Conservation (phyloP, 2,113 vertebrate species). For the Clarias magur region DNA sequence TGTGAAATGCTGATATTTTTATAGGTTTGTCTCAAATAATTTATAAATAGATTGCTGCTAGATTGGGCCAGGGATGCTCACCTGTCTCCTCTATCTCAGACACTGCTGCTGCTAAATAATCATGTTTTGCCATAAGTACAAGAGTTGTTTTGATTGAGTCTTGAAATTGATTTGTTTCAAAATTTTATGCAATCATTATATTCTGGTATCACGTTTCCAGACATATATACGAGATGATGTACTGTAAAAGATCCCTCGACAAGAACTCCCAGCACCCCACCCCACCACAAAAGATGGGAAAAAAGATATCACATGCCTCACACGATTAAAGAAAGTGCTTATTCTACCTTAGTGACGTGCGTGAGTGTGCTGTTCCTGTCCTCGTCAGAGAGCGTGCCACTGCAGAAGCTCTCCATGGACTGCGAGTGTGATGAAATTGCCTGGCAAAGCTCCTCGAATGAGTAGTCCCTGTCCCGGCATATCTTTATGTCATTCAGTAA, state of each 20-base stretch:
- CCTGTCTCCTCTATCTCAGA: background rate
- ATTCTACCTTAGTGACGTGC: conserved; percentile 65
- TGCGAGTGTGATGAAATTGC: conserved; percentile 94
- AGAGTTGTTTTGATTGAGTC: background rate
- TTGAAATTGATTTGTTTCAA: background rate
- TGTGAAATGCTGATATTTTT: background rate
- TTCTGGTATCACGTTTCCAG: background rate
- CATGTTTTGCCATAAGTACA: background rate
- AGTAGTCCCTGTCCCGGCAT: conserved; percentile 93
- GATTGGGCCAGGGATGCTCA: background rate
- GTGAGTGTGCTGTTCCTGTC: conserved; percentile 85
- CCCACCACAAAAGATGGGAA: no score
- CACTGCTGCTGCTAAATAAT: background rate
- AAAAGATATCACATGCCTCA: background rate
- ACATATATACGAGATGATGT: background rate
- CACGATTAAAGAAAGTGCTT: background rate
- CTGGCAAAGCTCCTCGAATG: conserved; percentile 94
- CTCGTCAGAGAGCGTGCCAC: conserved; percentile 85
- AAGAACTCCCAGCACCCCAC: background rate
- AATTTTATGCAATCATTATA: background rate
- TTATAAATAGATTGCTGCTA: background rate
- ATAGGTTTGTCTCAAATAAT: background rate
- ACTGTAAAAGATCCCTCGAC: background rate
- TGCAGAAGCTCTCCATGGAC: conserved; percentile 89
- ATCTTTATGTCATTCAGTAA: conserved; percentile 94